Conservation (phyloP, 2,113 vertebrate genomes). For the Mellivora capensis region DNA sequence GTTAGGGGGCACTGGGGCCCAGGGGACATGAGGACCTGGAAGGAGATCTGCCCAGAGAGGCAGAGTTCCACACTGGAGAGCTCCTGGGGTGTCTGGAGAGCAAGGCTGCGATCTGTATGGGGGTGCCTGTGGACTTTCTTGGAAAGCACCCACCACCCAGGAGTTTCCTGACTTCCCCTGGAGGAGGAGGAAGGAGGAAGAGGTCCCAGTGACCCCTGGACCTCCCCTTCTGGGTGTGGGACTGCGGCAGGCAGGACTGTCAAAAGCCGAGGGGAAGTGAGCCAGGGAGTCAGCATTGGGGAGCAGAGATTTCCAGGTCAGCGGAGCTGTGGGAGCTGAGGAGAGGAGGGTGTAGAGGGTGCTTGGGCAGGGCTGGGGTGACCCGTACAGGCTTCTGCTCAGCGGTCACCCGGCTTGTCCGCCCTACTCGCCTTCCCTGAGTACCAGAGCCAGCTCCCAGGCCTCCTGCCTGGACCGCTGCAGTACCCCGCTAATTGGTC, state of each 20-base stretch:
- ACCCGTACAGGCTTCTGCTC: neutral
- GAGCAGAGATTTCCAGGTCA: neutral
- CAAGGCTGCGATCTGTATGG: neutral
- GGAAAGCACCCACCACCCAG: neutral
- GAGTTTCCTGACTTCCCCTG: neutral
- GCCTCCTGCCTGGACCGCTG: conserved; percentile 42
- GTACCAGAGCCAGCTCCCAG: neutral
- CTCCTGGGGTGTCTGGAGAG: fast-evolving
- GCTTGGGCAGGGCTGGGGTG: neutral
- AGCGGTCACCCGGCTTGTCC: neutral
- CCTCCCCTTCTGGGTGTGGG: neutral
- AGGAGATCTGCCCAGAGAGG: neutral
- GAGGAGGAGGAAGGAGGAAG: neutral
- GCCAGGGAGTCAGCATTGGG: neutral
- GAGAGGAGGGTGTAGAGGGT: neutral
- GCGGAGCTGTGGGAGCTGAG: neutral
- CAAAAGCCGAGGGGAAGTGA: neutral
- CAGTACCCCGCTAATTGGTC: conserved; percentile 52
- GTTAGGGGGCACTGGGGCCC: neutral
- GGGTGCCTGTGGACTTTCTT: neutral
- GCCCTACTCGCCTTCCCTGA: neutral
- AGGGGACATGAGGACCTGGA: neutral
- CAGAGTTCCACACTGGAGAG: neutral
- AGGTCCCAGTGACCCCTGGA: neutral
- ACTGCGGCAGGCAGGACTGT: neutral